Evolutionary conservation across 2,888 invertebrate genomes (phyloP), one percentile per base, ranked within the genome.

Genomic region (Adineta ricciae): DNA sequence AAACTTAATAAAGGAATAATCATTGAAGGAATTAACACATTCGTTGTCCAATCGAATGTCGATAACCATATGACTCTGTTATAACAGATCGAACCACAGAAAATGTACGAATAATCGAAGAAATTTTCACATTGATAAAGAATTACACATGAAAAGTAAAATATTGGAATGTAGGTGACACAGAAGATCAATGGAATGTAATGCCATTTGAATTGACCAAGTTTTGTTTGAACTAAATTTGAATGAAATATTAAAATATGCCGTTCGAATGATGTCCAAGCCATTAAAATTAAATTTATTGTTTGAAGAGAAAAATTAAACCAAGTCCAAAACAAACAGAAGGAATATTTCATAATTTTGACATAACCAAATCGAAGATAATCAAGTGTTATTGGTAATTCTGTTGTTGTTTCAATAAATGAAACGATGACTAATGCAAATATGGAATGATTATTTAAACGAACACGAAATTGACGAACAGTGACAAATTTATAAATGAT

Each of bases 211-310:
- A 78, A 24, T 78, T n/a, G 38, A 41, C 78, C 78, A 1, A 19
- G 24, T 41, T 19, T 36, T 78, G 78, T 78, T 24, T 41, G n/a
- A 24, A 78, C 11, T 8, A 5, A 24, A 78, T 41, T 9, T 32
- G 38, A 41, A 73, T 73, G 73, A 38, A 73, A 73, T 73, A 73
- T 73, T 21, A 73, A 24, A 38, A 73, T 38, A 73, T 73, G 73
- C 7, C 73, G 36, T 24, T 73, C 73, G 24, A 73, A 38, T 0
- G 73, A 73, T 9, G 73, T 73, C 73, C 73, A 73, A 11, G 38
- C 36, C 73, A 73, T 73, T 27, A 73, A 36, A 36, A 73, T 24
- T 73, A 73, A 73, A 41, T 73, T 27, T 24, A 8, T 38, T 21
- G 73, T 7, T 73, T 73, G 38, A 38, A 73, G 41, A 8, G 73